Evolutionary conservation across 2,888 invertebrate species (phyloP), one percentile per base, ranked within the genome.

Genomic region (Nymphalis urticae): DNA sequence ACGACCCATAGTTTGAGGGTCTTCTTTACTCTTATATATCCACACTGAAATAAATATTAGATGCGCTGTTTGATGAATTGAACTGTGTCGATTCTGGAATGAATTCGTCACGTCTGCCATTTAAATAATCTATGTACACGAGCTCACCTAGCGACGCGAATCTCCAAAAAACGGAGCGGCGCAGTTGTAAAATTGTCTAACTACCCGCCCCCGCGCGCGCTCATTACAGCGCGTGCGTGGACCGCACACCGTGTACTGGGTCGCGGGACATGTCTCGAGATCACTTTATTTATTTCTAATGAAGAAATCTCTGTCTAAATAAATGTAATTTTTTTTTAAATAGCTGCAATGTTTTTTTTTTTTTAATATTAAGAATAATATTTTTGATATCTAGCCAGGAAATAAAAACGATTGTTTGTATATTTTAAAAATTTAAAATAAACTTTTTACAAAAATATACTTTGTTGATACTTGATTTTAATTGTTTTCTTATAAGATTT

Each of bases 141-240:
- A 80, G 80, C 83, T 86, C 89, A 90, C 90, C 90, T 90, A 88
- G 89, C 87, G 84, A 85, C 84, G 84, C 83, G 86, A 81, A 83
- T 84, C 89, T 89, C 89, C 92, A 92, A 92, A 92, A 92, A 92
- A 92, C 90, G 88, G 85, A 82, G 86, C 84, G 89, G 91, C 90
- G 90, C 91, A 90, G 92, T 91, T 90, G 90, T 92, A 92, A 92
- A 92, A 92, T 91, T 91, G 91, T 92, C 92, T 92, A 92, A 92
- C 92, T 92, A 92, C 92, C 89, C 88, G 84, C 89, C 87, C 86
- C 86, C 88, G 86, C 85, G 85, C 85, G 85, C 87, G 78, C 91
- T 92, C 92, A 92, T 92, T 92, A 91, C 90, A 77, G 86, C 88
- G 87, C 90, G 85, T 88, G 90, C 87, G 89, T 88, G 87, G 75